phyloP scores from a whole-genome alignment of 2,113 vertebrate genomes.

The Strix aluco region DNA sequence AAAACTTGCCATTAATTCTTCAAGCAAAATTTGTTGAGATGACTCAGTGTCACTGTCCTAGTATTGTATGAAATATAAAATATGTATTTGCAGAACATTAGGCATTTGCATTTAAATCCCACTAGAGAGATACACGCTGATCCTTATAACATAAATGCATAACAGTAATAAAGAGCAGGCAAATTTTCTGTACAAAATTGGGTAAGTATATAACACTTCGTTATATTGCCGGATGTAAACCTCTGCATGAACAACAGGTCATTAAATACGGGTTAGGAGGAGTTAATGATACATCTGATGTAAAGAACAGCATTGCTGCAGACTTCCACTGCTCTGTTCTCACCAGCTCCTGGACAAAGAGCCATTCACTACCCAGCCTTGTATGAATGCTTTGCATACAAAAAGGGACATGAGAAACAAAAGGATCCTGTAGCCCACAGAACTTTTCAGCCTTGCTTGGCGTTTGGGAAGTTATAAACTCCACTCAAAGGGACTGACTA shows the following conservation, averaged over 20 bases:
- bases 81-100: too few relatives aligned
- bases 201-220: not conserved
- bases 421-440: slow-evolving; percentile 31
- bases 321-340: slow-evolving; percentile 26
- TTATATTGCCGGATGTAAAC: not conserved
- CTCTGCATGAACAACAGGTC: not conserved
- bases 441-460: slow-evolving; percentile 20
- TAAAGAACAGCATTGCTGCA: slow-evolving; percentile 23
- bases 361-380: slow-evolving; percentile 25
- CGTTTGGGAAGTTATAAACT: slow-evolving; percentile 1
- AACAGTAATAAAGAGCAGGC: not conserved
- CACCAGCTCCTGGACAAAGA: slow-evolving; percentile 44
- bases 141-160: not conserved
- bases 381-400: slow-evolving; percentile 59
- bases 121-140: too few relatives aligned
- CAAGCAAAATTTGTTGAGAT: not conserved
- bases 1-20: not conserved
- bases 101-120: too few relatives aligned
- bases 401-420: slow-evolving; percentile 52
- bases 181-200: not conserved
- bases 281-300: slow-evolving; percentile 32
- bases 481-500: slow-evolving; percentile 1
- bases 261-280: slow-evolving; percentile 32
- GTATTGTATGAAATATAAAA: too few relatives aligned
- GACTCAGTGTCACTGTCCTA: not conserved